A percentile compares a stretch with the other conserved stretches of the same genome.
Evolutionary conservation across 2,888 invertebrate species (phyloP).

Genomic region (Pycnomerus fuliginosus): DNA sequence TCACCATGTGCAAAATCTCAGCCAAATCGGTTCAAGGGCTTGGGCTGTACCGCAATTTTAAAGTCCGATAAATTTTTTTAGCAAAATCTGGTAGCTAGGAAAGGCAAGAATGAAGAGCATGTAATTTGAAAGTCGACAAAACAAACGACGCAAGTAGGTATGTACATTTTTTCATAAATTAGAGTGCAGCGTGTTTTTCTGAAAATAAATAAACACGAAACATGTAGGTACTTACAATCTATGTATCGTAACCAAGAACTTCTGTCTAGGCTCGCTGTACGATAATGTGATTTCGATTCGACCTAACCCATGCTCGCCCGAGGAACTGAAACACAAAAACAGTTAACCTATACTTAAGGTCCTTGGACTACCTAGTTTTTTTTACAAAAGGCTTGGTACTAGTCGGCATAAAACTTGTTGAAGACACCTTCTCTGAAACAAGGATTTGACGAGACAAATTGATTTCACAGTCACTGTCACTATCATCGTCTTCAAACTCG

Average conservation of each 20-base stretch:
- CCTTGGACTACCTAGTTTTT: constrained; percentile 2
- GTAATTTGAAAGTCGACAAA: too few species aligned
- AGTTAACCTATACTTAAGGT: not conserved
- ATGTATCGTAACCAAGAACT: constrained; percentile 77
- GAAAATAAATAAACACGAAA: constrained; percentile 2
- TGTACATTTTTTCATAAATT: too few species aligned
- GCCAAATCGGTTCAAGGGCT: too few species aligned
- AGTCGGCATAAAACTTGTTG: constrained; percentile 6
- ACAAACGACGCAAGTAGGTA: too few species aligned
- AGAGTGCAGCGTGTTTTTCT: too few species aligned
- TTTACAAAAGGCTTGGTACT: constrained; percentile 6
- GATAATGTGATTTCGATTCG: constrained; percentile 78
- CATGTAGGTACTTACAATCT: constrained; percentile 70
- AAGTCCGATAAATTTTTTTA: too few species aligned
- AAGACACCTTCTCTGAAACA: constrained; percentile 14
- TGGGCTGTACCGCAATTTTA: too few species aligned
- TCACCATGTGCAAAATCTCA: too few species aligned
- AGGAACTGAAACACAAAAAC: constrained; percentile 7
- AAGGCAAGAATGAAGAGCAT: too few species aligned
- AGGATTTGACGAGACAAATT: constrained; percentile 22
- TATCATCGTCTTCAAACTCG: constrained; percentile 29
- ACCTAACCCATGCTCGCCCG: constrained; percentile 54
- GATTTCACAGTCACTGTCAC: constrained; percentile 34
- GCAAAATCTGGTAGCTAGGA: too few species aligned
- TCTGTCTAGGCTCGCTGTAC: constrained; percentile 78